Evolutionary conservation across 2,113 vertebrate genomes (phyloP).

Genomic region (Gymnarchus niloticus): DNA sequence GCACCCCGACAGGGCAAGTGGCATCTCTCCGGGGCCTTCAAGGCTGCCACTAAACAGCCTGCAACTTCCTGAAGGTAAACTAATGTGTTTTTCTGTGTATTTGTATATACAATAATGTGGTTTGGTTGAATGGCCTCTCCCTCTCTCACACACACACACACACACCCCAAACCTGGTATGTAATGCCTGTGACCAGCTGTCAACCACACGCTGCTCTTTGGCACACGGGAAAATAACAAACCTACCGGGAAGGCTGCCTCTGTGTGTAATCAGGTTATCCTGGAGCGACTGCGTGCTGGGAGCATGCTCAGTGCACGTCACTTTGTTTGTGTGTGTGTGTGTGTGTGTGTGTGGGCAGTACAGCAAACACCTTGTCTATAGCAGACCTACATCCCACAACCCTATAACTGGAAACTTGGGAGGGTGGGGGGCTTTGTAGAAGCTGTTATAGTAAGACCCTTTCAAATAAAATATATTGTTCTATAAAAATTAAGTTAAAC

Average conservation of each 20-base stretch:
- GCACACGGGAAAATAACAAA: constrained; percentile 19
- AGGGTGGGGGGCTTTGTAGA: not conserved
- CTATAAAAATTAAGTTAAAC: not conserved
- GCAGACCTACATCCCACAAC: not conserved
- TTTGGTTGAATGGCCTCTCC: not conserved
- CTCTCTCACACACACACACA: not conserved
- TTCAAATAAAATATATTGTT: not conserved
- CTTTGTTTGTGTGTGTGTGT: not conserved
- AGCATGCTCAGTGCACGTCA: constrained; percentile 13
- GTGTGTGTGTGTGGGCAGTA: not conserved
- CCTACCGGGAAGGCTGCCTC: constrained; percentile 13
- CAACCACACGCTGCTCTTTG: constrained; percentile 11
- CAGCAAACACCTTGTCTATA: not conserved
- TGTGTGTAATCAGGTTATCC: constrained; percentile 24
- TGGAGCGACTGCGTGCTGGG: not conserved
- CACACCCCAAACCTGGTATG: not conserved
- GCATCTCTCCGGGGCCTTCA: not conserved
- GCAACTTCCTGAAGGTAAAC: not conserved
- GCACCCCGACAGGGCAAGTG: not conserved
- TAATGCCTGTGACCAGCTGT: constrained; percentile 22
- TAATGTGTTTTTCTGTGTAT: not conserved
- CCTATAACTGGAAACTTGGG: not conserved
- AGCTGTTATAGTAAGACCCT: not conserved
- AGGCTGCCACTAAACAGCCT: not conserved
- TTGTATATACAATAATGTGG: not conserved